These are phyloP conservation scores for Atractosteus spatula DNA, from an alignment of 2,113 vertebrate species.

Conservation along the genomic window DNA sequence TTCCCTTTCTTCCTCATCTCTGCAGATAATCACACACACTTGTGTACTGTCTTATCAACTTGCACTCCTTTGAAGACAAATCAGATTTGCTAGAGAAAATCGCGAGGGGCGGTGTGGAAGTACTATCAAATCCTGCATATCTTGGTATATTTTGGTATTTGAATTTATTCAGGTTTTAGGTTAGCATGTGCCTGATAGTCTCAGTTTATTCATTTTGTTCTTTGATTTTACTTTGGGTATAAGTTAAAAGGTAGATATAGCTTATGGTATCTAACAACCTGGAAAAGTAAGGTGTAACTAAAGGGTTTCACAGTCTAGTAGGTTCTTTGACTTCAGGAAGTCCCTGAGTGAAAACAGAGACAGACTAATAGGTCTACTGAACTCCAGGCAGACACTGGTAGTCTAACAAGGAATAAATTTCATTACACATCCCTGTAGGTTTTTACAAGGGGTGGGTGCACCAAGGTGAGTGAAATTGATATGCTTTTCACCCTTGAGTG, in stretches of 20 bases:
- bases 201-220: not conserved
- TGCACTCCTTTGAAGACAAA: not conserved
- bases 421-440: conserved; percentile 56
- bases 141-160: too few relatives aligned
- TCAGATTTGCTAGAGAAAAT: not conserved
- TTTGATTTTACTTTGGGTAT: not conserved
- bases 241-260: not conserved
- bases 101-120: too few relatives aligned
- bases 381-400: conserved; percentile 14
- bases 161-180: not conserved
- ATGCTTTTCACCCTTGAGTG: conserved; percentile 48
- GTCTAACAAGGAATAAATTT: conserved; percentile 66
- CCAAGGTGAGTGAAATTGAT: conserved; percentile 64
- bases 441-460: conserved; percentile 61
- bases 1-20: not conserved
- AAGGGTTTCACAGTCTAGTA: conserved; percentile 59
- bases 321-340: conserved; percentile 60
- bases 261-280: not conserved
- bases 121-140: too few relatives aligned
- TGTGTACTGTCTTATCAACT: not conserved
- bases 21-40: not conserved
- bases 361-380: conserved; percentile 38
- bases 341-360: conserved; percentile 71
- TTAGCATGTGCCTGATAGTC: not conserved
- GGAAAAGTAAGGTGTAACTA: conserved; percentile 3